phyloP scores from a whole-genome alignment of 2,888 invertebrate species.

The Sipha maydis region DNA sequence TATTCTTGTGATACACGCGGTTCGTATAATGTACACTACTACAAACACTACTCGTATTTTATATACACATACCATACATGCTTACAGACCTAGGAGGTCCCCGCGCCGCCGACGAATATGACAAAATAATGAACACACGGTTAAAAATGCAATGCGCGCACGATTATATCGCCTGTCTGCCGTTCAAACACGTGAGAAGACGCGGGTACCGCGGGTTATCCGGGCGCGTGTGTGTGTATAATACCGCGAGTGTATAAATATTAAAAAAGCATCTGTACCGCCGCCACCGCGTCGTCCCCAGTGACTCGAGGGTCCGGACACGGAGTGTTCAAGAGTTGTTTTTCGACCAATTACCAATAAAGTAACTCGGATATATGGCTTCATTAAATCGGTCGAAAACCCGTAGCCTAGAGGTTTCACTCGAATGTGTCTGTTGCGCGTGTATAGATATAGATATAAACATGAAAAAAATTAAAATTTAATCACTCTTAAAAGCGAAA shows the following conservation, averaged over 20 bases:
- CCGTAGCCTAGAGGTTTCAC: slow-evolving; percentile 26
- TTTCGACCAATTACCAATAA: slow-evolving; percentile 22
- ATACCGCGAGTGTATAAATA: neutral
- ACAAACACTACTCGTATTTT: neutral
- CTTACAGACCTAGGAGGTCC: neutral
- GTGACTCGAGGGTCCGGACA: slow-evolving; percentile 17
- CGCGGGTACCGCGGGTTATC: neutral
- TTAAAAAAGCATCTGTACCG: slow-evolving; percentile 19
- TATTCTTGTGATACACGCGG: neutral
- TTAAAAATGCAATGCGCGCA: slow-evolving; percentile 28
- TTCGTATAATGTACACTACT: neutral
- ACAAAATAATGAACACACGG: slow-evolving; percentile 48
- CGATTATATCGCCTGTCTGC: slow-evolving; percentile 30
- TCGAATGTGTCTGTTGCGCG: neutral
- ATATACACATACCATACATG: too few species aligned
- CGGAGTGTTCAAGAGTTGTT: neutral
- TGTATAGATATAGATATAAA: too few species aligned
- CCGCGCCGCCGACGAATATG: slow-evolving; percentile 27
- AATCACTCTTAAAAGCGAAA: slow-evolving; percentile 1
- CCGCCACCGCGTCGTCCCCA: neutral
- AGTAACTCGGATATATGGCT: slow-evolving; percentile 19
- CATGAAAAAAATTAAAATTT: neutral
- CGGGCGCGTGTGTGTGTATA: neutral
- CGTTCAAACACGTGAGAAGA: slow-evolving; percentile 4
- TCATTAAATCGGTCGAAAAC: slow-evolving; percentile 29